Evolutionary conservation across 2,888 invertebrate genomes (phyloP), one percentile per base, ranked within the genome.

Genomic region (Euzetes globulus): DNA sequence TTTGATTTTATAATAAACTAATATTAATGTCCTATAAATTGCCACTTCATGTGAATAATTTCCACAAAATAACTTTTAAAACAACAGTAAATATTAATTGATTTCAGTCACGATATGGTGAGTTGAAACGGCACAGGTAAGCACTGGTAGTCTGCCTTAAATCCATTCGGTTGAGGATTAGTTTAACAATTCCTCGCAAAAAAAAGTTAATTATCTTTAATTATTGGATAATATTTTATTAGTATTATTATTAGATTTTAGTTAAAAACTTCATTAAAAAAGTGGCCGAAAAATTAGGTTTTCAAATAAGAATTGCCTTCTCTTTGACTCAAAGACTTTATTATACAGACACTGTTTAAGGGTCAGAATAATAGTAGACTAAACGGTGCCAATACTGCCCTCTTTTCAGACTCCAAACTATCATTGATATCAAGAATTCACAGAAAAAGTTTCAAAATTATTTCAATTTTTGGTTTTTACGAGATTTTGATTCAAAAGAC

Each of bases 11-110:
- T 33, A 33, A 33, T 55, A 7, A 27, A 29, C 1, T 11, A n/a
- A 27, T 63, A 63, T 68, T 68, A 68, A 68, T 68, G 68, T n/a
- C 68, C 68, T 22, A 68, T 37, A 68, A 68, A 68, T 68, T 68
- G 68, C 41, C 68, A 68, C 41, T 68, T 68, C 22, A 68, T 68
- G 68, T 41, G 37, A 68, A 68, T 41, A 41, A 68, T 41, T 19
- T 19, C 19, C 68, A 37, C 19, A 68, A 68, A 68, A 68, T 68
- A 68, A 68, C 68, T 68, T 11, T 68, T 22, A 68, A 37, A 45
- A 22, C 41, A 9, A 41, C 41, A 41, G 41, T 15, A 11, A 37
- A 68, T 41, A 45, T 68, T 37, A 68, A 68, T 68, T 68, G 68
- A 68, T 68, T 68, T 68, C 9, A 41, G 68, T 68, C 68, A 68